Base-by-base conservation (phyloP, 2,113 vertebrate genomes). In the Pyrgilauda ruficollis region DNA sequence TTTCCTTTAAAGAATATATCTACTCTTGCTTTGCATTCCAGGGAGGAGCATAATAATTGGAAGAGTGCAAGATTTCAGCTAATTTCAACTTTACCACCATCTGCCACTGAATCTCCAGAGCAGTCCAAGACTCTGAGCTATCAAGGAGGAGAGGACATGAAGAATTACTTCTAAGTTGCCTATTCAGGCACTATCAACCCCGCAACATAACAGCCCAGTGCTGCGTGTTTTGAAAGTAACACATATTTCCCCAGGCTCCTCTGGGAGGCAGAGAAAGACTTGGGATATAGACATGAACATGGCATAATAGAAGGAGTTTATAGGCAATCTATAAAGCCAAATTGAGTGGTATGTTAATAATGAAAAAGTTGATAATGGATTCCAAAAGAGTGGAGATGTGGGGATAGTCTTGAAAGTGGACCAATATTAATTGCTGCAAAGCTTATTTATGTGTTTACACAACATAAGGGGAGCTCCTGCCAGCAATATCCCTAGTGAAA, bases 301-400 rank as follows among this genome's bases (percentile, higher is more conserved):
- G 41, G 21, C 50, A 49, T 90, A 91, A 93, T 47, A 87, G 53
- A 91, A 62, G 23, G 55, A 76, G 56, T 90, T 95, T 90, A 84
- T 52, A 70, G 75, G 15, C 61, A 84, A 79, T 49, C 55, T 89
- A 78, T 70, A 86, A 93, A 96, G 68, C 76, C 76, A 94, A 75
- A 96, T 41, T 83, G 81, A 94, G 83, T 86, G 44, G 61, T 90
- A n/a, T 77, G 66, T 92, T 94, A 93, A 96, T 94, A 92, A 95
- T 94, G 72, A 93, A 95, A 93, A 96, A 95, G 88, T 90, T 93
- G 90, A 83, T 93, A 95, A 95, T 84, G 79, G 73, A 78, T 93
- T 96, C 72, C 82, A 88, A 83, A 85, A 72, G 68, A 93, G 22
- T 37, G 73, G 88, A 92, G 76, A 80, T 76, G 41, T 81, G 85